phyloP scores from a whole-genome alignment of 2,888 invertebrate species.

The Tubiluchus corallicola region DNA sequence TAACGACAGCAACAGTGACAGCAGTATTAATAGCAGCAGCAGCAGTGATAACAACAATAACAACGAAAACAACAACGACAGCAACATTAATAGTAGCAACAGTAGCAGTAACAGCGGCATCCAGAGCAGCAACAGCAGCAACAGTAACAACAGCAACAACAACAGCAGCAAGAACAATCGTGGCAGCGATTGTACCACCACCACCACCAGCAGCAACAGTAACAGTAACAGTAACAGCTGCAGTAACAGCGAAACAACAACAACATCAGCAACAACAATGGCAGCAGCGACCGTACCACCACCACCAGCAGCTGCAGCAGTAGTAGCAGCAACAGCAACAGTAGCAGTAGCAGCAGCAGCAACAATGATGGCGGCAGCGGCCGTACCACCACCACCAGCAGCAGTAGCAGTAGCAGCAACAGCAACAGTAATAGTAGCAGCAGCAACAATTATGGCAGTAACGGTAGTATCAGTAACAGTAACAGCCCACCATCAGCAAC shows the following conservation, averaged over 20 bases:
- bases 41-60: not conserved
- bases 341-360: not conserved
- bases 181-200: not conserved
- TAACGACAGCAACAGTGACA: too few relatives aligned
- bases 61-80: too few relatives aligned
- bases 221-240: not conserved
- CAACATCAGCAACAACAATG: not conserved
- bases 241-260: too few relatives aligned
- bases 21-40: slow-evolving; percentile 3
- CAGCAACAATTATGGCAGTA: slow-evolving; percentile 1
- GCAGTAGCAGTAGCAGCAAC: not conserved
- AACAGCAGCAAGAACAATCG: not conserved
- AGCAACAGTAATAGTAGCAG: slow-evolving; percentile 3
- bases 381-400: not conserved
- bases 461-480: not conserved
- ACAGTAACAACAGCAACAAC: slow-evolving; percentile 1
- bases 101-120: slow-evolving; percentile 1
- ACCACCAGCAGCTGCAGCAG: not conserved
- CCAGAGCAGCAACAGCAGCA: not conserved
- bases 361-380: not conserved
- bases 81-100: not conserved
- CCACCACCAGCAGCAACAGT: not conserved
- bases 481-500: too few relatives aligned
- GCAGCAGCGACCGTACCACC: not conserved
- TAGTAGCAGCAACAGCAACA: not conserved